phyloP scores from a whole-genome alignment of 1,140 invertebrate genomes.

The Chymomyza costata region DNA sequence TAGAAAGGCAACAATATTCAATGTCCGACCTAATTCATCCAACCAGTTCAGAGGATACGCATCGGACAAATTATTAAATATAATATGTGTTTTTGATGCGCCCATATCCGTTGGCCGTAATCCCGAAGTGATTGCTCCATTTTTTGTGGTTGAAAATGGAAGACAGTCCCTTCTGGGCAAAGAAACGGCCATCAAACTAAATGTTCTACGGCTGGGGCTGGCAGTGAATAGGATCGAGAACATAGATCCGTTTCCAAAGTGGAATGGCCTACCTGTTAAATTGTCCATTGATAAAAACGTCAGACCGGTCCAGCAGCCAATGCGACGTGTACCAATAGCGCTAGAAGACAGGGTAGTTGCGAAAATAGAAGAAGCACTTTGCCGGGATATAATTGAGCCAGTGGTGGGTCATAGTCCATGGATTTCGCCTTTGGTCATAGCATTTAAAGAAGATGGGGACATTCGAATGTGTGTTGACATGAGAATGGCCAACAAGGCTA shows the following conservation, averaged over 20 bases:
- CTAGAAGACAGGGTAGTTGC: slow-evolving; percentile 21
- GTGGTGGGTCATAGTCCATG: slow-evolving; percentile 27
- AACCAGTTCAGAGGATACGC: slow-evolving; percentile 31
- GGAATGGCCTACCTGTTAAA: slow-evolving; percentile 21
- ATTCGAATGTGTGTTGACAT: slow-evolving; percentile 34
- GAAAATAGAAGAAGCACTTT: slow-evolving; percentile 33
- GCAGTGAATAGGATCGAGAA: slow-evolving; percentile 9
- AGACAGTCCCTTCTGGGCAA: slow-evolving; percentile 22
- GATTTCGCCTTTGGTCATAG: slow-evolving; percentile 30
- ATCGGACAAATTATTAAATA: slow-evolving; percentile 23
- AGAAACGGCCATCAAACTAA: slow-evolving; percentile 24
- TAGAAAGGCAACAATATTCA: slow-evolving; percentile 20
- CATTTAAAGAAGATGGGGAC: slow-evolving; percentile 24
- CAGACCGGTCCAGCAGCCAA: slow-evolving; percentile 16
- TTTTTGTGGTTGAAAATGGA: slow-evolving; percentile 35
- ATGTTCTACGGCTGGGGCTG: slow-evolving; percentile 20
- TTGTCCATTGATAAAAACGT: slow-evolving; percentile 20
- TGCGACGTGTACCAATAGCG: slow-evolving; percentile 19
- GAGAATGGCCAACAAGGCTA: slow-evolving; percentile 24
- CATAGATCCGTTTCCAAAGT: slow-evolving; percentile 27
- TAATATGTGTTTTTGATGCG: slow-evolving; percentile 27
- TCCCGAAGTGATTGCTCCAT: slow-evolving; percentile 26
- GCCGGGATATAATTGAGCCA: slow-evolving; percentile 39
- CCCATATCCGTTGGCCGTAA: slow-evolving; percentile 16
- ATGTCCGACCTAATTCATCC: slow-evolving; percentile 16